Conservation (phyloP, 2,888 invertebrate genomes). For the Xylota segnis region DNA sequence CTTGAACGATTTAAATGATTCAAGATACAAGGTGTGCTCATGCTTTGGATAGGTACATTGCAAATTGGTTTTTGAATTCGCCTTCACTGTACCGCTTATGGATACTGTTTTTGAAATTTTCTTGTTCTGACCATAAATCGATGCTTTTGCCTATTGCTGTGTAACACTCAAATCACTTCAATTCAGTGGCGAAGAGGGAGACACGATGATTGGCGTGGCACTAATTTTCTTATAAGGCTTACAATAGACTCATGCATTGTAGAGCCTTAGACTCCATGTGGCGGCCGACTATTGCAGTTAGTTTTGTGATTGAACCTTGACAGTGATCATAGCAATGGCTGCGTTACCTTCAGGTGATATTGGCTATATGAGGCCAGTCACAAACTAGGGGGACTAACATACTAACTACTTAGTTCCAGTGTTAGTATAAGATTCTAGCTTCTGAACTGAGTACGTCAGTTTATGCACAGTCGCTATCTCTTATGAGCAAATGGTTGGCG, state of each 20-base stretch:
- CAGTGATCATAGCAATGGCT: not conserved
- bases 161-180: not conserved
- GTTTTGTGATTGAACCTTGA: not conserved
- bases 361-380: too few relatives aligned
- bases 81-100: not conserved
- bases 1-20: not conserved
- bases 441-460: too few relatives aligned
- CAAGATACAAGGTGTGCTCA: too few relatives aligned
- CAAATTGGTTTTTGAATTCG: not conserved
- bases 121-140: constrained; percentile 26
- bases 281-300: not conserved
- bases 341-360: too few relatives aligned
- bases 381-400: too few relatives aligned
- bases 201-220: not conserved
- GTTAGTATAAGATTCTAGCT: too few relatives aligned
- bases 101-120: not conserved
- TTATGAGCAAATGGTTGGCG: too few relatives aligned
- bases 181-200: not conserved
- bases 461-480: too few relatives aligned
- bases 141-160: not conserved
- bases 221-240: not conserved
- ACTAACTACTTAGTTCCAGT: too few relatives aligned
- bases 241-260: not conserved
- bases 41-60: not conserved
- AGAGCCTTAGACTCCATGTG: not conserved